These are phyloP conservation scores for Noctua janthina DNA, from an alignment of 2,888 invertebrate species.

Conservation along the genomic window DNA sequence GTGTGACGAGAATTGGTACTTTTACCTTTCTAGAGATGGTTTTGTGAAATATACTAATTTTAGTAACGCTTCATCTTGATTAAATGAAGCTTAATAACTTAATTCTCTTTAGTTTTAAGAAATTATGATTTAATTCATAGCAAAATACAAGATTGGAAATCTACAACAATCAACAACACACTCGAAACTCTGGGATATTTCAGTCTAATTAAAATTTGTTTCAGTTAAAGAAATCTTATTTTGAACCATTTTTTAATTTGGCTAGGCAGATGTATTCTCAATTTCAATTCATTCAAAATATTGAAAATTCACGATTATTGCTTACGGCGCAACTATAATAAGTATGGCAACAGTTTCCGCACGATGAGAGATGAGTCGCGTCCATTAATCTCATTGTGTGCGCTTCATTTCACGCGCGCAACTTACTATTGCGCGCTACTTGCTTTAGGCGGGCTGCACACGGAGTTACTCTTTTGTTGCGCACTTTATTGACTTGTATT, in stretches of 20 bases:
- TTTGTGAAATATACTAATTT: background rate
- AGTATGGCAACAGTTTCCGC: conserved; percentile 72
- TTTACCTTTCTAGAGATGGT: conserved; percentile 29
- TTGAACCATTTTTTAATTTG: background rate
- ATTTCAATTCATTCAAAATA: conserved; percentile 15
- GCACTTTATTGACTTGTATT: background rate
- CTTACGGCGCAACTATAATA: conserved; percentile 54
- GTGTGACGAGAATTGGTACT: conserved; percentile 26
- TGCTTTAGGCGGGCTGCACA: conserved; percentile 60
- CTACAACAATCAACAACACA: background rate
- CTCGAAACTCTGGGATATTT: background rate
- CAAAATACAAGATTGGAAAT: background rate
- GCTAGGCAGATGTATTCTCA: conserved; percentile 30
- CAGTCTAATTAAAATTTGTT: background rate
- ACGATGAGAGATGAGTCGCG: conserved; percentile 69
- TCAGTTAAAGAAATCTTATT: background rate
- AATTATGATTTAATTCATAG: background rate
- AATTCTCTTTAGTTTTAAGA: background rate
- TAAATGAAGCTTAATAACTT: no score
- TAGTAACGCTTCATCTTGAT: background rate
- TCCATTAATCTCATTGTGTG: conserved; percentile 83
- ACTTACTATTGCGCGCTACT: conserved; percentile 48
- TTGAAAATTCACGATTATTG: conserved; percentile 56
- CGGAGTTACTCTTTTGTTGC: conserved; percentile 30
- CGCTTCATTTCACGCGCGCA: conserved; percentile 78